Conservation (phyloP, 2,888 invertebrate species). For the Cenopis cana region DNA sequence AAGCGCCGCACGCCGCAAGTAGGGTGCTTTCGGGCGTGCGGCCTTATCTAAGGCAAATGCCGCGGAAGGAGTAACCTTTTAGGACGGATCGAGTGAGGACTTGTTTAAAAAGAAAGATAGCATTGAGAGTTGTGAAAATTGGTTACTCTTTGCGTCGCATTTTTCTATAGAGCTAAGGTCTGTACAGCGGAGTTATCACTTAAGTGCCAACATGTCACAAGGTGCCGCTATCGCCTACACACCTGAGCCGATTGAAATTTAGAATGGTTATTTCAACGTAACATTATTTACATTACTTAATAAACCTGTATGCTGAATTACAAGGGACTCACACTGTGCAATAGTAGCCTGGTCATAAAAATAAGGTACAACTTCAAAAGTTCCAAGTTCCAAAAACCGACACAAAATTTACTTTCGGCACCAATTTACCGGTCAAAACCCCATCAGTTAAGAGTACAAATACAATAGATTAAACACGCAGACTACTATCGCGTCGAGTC, state of each 20-base stretch:
- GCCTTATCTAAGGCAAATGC: constrained; percentile 51
- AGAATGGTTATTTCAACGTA: constrained; percentile 2
- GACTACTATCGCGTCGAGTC: neutral
- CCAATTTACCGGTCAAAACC: too few species aligned
- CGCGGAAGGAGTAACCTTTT: constrained; percentile 17
- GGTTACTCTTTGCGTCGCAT: constrained; percentile 25
- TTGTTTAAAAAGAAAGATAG: neutral
- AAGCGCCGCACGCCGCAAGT: constrained; percentile 61
- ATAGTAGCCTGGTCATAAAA: neutral
- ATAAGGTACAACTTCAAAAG: neutral
- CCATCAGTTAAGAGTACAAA: too few species aligned
- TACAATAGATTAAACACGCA: neutral
- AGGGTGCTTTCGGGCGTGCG: constrained; percentile 53
- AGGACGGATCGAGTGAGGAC: neutral
- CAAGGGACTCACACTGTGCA: constrained; percentile 28
- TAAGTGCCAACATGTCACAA: constrained; percentile 50
- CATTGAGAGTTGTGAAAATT: neutral
- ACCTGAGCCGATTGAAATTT: constrained; percentile 12
- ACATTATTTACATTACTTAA: constrained; percentile 10
- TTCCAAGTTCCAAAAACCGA: too few species aligned
- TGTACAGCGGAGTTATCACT: constrained; percentile 41
- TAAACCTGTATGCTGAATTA: neutral
- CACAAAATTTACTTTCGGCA: too few species aligned
- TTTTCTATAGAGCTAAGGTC: constrained; percentile 26
- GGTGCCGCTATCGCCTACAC: constrained; percentile 56